phyloP scores from a whole-genome alignment of 2,797 vertebrate species.

The Lutjanus campechanus region DNA sequence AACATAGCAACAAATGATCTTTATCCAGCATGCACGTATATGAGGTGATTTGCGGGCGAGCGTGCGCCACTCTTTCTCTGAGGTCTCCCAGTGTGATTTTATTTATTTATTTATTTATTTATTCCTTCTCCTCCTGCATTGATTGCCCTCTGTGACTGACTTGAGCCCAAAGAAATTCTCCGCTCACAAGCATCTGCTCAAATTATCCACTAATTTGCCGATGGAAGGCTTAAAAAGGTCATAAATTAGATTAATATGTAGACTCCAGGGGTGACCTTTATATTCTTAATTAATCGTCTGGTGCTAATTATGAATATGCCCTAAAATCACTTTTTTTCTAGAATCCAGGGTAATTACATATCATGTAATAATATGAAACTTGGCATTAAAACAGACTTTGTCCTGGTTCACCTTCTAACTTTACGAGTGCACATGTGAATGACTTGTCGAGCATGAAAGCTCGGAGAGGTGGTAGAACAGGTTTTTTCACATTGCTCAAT shows the following conservation, averaged over 20 bases:
- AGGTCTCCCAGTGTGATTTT: neutral
- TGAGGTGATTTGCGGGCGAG: neutral
- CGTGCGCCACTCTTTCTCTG: neutral
- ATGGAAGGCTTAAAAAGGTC: constrained; percentile 52
- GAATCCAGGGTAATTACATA: constrained; percentile 25
- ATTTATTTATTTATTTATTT: constrained; percentile 1
- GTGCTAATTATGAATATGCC: constrained; percentile 51
- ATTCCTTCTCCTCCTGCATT: neutral
- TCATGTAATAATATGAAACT: constrained; percentile 24
- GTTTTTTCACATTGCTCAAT: neutral
- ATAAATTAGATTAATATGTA: constrained; percentile 51
- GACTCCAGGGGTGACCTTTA: constrained; percentile 58
- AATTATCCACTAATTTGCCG: constrained; percentile 50
- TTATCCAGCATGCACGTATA: neutral
- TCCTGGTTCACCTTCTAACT: constrained; percentile 37
- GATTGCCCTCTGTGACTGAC: constrained; percentile 1
- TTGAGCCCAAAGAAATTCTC: constrained; percentile 18
- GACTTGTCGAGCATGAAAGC: constrained; percentile 10
- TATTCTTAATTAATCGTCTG: constrained; percentile 46
- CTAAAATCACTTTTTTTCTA: constrained; percentile 35
- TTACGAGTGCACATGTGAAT: neutral
- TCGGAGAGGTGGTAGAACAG: neutral
- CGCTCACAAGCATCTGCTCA: constrained; percentile 33
- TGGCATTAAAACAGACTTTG: constrained; percentile 33
- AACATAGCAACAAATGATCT: constrained; percentile 14